These are phyloP conservation scores for Sepiola atlantica DNA, from an alignment of 2,888 invertebrate genomes.

Conservation along the genomic window DNA sequence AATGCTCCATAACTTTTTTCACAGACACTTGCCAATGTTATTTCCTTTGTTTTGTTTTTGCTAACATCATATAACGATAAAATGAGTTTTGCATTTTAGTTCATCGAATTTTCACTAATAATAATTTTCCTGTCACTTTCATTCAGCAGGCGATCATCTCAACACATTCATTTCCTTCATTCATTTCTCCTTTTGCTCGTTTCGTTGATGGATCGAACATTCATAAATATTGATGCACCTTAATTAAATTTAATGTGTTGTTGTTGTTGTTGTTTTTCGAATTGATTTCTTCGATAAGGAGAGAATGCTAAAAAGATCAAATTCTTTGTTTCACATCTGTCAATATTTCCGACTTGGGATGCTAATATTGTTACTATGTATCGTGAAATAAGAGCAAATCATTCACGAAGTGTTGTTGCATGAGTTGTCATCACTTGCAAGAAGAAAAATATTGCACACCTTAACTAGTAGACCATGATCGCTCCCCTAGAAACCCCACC, in stretches of 20 bases:
- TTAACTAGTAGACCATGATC: too few species aligned
- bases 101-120: background rate
- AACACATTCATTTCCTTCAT: background rate
- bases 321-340: background rate
- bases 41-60: slow-evolving; percentile 9
- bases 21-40: background rate
- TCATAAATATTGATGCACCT: background rate
- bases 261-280: background rate
- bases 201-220: background rate
- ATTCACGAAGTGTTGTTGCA: too few species aligned
- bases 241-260: background rate
- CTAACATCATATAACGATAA: background rate
- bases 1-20: background rate
- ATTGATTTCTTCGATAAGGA: background rate
- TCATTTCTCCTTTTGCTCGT: background rate
- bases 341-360: too few species aligned
- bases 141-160: background rate
- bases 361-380: too few species aligned
- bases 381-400: too few species aligned
- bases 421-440: too few species aligned
- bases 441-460: too few species aligned
- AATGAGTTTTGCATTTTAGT: background rate
- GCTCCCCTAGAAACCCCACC: too few species aligned
- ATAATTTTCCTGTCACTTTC: background rate
- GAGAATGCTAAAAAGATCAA: background rate